These are phyloP conservation scores for Psix sp. DNA, from an alignment of 1,140 invertebrate species.

Conservation along the genomic window DNA sequence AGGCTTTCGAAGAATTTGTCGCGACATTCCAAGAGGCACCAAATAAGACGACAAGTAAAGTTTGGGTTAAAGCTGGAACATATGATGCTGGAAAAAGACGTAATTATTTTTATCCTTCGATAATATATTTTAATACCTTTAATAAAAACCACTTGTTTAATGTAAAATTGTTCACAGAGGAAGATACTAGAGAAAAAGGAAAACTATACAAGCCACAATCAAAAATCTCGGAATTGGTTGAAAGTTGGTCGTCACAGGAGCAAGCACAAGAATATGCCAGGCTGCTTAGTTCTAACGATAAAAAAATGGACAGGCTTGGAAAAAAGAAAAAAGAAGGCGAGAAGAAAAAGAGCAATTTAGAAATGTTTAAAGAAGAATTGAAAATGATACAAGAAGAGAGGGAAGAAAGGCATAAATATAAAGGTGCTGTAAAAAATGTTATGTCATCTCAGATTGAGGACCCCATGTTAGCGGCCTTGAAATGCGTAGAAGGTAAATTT, in stretches of 20 bases:
- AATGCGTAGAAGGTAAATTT: constrained; percentile 73
- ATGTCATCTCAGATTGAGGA: constrained; percentile 69
- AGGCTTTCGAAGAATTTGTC: constrained; percentile 98
- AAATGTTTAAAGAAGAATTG: constrained; percentile 96
- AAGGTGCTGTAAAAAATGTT: constrained; percentile 80
- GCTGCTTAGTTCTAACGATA: constrained; percentile 79
- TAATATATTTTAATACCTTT: neutral
- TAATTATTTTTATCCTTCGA: constrained; percentile 74
- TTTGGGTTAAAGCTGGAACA: constrained; percentile 97
- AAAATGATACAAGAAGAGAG: constrained; percentile 97
- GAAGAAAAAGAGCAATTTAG: constrained; percentile 98
- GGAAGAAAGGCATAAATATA: constrained; percentile 95
- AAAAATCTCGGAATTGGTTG: constrained; percentile 80
- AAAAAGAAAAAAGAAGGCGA: constrained; percentile 91
- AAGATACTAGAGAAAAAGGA: constrained; percentile 92
- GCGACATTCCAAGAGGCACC: constrained; percentile 96
- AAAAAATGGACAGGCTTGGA: constrained; percentile 82
- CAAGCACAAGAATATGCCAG: constrained; percentile 85
- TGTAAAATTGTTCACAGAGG: constrained; percentile 78
- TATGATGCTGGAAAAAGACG: constrained; percentile 96
- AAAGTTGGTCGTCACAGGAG: constrained; percentile 75
- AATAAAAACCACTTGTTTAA: neutral
- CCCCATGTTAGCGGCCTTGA: constrained; percentile 73
- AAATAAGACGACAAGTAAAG: constrained; percentile 86
- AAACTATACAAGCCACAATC: constrained; percentile 96